phyloP scores from a whole-genome alignment of 2,113 vertebrate genomes.

The Cynocephalus volans region DNA sequence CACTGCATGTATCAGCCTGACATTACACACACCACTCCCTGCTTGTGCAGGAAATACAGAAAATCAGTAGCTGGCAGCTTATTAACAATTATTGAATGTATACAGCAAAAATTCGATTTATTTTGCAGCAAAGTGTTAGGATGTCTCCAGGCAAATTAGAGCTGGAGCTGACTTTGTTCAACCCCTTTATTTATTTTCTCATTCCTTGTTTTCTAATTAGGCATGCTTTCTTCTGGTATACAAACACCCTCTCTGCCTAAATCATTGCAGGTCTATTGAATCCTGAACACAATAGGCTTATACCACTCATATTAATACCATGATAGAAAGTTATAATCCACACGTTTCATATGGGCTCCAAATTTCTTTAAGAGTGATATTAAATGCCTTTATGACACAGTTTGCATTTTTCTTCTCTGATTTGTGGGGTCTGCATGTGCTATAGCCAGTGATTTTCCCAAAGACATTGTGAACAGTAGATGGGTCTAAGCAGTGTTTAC shows the following conservation, averaged over 20 bases:
- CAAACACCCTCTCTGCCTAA: constrained; percentile 54
- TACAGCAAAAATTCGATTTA: constrained; percentile 64
- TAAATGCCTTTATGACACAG: constrained; percentile 61
- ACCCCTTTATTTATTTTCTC: constrained; percentile 70
- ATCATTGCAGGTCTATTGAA: constrained; percentile 65
- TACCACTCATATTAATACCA: constrained; percentile 12
- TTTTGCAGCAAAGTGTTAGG: constrained; percentile 77
- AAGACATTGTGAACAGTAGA: constrained; percentile 49
- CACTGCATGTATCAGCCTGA: constrained; percentile 44
- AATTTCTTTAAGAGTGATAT: not conserved
- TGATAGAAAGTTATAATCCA: constrained; percentile 27
- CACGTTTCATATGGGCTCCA: not conserved
- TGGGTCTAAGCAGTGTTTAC: constrained; percentile 66
- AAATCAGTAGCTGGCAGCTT: constrained; percentile 51
- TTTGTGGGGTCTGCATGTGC: not conserved
- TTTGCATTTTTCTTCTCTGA: not conserved
- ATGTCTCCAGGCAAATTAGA: constrained; percentile 75
- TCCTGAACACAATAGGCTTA: constrained; percentile 31
- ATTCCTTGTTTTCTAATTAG: constrained; percentile 69
- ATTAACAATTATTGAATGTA: constrained; percentile 79
- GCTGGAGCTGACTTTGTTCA: constrained; percentile 39
- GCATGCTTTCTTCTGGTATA: constrained; percentile 38
- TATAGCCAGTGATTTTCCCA: not conserved
- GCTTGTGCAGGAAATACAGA: constrained; percentile 39
- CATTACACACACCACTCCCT: not conserved